Conservation (phyloP, 1,140 invertebrate genomes). For the Drosophila parabipectinata region DNA sequence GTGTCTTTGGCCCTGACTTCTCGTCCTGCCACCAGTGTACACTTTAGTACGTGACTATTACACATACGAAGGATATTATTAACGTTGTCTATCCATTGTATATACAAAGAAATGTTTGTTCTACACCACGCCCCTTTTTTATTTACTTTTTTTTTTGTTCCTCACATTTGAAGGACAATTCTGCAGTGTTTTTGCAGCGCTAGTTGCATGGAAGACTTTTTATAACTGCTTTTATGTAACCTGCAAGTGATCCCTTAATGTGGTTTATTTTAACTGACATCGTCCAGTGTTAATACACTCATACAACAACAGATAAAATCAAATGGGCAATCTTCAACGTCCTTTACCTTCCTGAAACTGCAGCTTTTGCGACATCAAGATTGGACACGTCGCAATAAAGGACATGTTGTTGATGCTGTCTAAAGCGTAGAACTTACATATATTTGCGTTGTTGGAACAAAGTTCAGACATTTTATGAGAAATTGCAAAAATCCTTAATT, state of each 20-base stretch:
- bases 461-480: neutral
- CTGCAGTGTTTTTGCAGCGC: neutral
- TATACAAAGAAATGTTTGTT: neutral
- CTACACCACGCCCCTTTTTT: neutral
- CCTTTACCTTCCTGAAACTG: neutral
- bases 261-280: neutral
- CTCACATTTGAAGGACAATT: neutral
- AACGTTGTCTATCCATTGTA: neutral
- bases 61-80: conserved; percentile 1
- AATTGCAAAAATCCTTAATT: no score
- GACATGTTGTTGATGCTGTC: neutral
- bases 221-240: no score
- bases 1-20: conserved; percentile 1
- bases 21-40: neutral
- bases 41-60: neutral
- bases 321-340: neutral
- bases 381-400: neutral
- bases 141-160: neutral
- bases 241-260: neutral
- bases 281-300: neutral
- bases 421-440: neutral
- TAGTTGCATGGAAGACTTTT: neutral
- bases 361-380: neutral
- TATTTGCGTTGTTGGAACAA: neutral
- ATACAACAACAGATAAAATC: neutral